Base-by-base conservation (phyloP, 1,140 invertebrate genomes). In the Brachionus sp. region DNA sequence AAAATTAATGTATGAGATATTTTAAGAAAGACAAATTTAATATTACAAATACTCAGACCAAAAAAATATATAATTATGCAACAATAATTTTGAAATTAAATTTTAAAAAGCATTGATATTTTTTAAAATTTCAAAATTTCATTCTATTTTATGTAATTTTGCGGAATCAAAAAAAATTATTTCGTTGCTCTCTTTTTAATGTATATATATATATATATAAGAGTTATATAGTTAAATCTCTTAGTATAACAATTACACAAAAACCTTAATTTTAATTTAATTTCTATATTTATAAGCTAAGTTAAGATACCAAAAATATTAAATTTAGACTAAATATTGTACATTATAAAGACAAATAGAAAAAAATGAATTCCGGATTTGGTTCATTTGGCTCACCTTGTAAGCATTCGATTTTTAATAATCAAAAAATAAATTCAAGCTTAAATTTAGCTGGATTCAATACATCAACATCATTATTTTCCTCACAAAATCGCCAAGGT, bases 401-500 rank as follows among this genome's bases (percentile, higher is more conserved):
- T 66, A 66, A 66, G 64, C 12, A 19, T 46, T 5, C 44, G 2
- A 10, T 46, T 16, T 13, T 7, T 0, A 66, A 33, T 66, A n/a
- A 9, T 66, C 1, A 7, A 1, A 33, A 37, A 39, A 37, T 70
- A 9, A 25, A 4, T 19, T 19, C 37, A 39, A 42, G 10, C 39
- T 37, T n/a, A 16, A 7, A 6, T 68, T 68, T 70, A 70, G 66
- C 66, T 39, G 66, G 66, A 46, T 80, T 80, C 29, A 62, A 62
- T 62, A 5, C 77, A 64, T 10, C 77, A 42, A 16, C 50, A 19
- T 62, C 50, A 23, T 23, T 62, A 10, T 62, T 57, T 44, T 16
- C 77, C 9, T 42, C 50, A 80, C 75, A 78, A 62, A 78, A 78
- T 10, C 44, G 53, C n/a, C 53, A 50, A 6, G 80, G 80, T 16